These are phyloP conservation scores for Eumacrocentrus americanus DNA, from an alignment of 2,888 invertebrate genomes.

Conservation along the genomic window DNA sequence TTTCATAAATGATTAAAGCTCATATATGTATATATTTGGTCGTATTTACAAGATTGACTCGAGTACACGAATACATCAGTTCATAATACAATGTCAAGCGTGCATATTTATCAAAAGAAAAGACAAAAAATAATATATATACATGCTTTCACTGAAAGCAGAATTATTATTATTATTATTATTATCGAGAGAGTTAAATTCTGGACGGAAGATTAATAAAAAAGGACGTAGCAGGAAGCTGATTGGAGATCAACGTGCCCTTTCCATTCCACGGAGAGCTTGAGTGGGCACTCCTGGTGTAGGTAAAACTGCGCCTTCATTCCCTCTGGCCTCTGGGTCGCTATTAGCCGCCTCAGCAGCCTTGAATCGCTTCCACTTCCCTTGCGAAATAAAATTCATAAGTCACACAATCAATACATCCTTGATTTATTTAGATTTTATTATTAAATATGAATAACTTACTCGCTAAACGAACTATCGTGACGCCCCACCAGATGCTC, in stretches of 20 bases:
- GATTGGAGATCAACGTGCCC: too few species aligned
- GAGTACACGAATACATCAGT: background rate
- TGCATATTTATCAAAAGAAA: background rate
- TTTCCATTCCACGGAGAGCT: conserved; percentile 48
- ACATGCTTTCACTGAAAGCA: conserved; percentile 54
- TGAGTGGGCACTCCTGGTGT: conserved; percentile 53
- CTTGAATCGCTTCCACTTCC: conserved; percentile 57
- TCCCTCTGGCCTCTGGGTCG: conserved; percentile 53
- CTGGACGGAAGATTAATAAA: too few species aligned
- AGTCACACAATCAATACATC: background rate
- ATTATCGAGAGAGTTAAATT: conserved; percentile 12
- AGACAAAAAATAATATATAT: conserved; percentile 30
- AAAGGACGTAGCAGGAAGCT: too few species aligned
- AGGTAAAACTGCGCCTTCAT: conserved; percentile 46
- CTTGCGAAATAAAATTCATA: too few species aligned
- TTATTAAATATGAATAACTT: conserved; percentile 61
- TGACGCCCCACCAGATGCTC: conserved; percentile 97
- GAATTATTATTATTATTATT: too few species aligned
- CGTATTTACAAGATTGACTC: background rate
- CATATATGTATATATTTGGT: background rate
- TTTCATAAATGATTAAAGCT: background rate
- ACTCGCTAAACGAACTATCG: conserved; percentile 90
- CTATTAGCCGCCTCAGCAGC: conserved; percentile 53
- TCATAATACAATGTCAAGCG: background rate
- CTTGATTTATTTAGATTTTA: background rate